phyloP scores from a whole-genome alignment of 2,888 invertebrate genomes.

The Melanargia galathea region DNA sequence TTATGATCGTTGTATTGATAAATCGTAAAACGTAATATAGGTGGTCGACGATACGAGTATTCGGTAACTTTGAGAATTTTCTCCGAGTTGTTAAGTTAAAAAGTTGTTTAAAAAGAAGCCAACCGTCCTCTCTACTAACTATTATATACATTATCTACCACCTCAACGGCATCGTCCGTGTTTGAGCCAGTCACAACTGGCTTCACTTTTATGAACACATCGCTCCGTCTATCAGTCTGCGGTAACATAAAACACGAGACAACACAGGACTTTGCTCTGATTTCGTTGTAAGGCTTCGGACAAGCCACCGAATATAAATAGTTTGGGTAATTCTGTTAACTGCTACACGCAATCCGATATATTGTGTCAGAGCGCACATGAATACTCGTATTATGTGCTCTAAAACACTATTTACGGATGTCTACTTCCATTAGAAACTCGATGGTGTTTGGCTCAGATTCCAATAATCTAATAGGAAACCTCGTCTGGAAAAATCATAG shows the following conservation, averaged over 20 bases:
- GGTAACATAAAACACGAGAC: conserved; percentile 16
- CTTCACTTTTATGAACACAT: not conserved
- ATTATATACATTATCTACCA: too few relatives aligned
- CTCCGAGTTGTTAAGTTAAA: too few relatives aligned
- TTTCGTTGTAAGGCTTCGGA: conserved; percentile 38
- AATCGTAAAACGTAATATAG: too few relatives aligned
- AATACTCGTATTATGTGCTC: not conserved
- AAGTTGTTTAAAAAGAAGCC: too few relatives aligned
- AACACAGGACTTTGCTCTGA: conserved; percentile 31
- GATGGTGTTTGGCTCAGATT: not conserved
- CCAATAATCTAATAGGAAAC: not conserved
- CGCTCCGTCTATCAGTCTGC: conserved; percentile 6
- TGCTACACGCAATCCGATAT: conserved; percentile 13
- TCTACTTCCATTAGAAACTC: conserved; percentile 1
- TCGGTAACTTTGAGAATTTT: too few relatives aligned
- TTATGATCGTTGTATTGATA: too few relatives aligned
- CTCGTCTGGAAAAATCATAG: not conserved
- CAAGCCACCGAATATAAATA: conserved; percentile 18
- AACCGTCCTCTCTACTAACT: too few relatives aligned
- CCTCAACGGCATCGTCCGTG: too few relatives aligned
- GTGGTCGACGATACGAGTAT: too few relatives aligned
- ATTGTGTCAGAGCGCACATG: not conserved
- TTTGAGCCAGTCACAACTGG: not conserved
- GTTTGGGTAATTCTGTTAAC: conserved; percentile 22
- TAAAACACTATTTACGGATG: not conserved